phyloP scores from a whole-genome alignment of 2,113 vertebrate genomes.

The Jaculus jaculus region DNA sequence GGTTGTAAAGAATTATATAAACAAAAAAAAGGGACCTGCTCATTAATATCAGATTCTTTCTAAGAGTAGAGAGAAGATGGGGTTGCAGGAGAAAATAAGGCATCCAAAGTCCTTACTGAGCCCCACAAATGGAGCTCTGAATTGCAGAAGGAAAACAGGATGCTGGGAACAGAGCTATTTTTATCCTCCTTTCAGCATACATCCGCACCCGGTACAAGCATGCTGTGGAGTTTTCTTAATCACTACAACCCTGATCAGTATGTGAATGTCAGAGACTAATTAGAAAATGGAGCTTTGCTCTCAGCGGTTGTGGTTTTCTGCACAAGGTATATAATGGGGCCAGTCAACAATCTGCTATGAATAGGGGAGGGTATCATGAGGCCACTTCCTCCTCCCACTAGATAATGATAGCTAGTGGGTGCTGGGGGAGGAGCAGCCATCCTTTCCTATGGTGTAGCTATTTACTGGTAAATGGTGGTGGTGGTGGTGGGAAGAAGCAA shows the following conservation, averaged over 20 bases:
- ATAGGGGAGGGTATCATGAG: no score
- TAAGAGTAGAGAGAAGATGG: slow-evolving; percentile 8
- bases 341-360: no score
- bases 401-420: no score
- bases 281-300: not conserved
- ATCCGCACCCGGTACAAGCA: not conserved
- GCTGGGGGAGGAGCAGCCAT: no score
- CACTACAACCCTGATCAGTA: not conserved
- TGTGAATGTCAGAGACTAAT: not conserved
- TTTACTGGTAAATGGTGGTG: no score
- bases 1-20: not conserved
- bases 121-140: not conserved
- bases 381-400: no score
- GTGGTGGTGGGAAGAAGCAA: no score
- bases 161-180: slow-evolving; percentile 44
- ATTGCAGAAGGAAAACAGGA: not conserved
- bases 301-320: no score
- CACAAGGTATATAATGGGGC: no score
- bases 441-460: no score
- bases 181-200: not conserved
- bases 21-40: not conserved
- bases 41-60: not conserved
- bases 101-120: not conserved
- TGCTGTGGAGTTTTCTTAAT: not conserved
- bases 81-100: slow-evolving; percentile 18